Conservation (phyloP, 2,888 invertebrate species). For the Oithona nana region DNA sequence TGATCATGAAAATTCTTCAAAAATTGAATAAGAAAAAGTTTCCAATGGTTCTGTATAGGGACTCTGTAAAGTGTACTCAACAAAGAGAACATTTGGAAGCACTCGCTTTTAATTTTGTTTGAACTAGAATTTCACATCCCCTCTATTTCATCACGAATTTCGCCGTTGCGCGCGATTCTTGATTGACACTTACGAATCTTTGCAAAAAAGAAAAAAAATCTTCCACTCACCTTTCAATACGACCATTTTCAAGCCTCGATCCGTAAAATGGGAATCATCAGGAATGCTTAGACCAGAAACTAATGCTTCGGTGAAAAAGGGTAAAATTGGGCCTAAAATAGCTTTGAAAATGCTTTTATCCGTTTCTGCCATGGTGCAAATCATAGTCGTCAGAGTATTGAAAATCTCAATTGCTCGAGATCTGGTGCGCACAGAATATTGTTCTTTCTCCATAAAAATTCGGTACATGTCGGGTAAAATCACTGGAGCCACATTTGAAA, state of each 20-base stretch:
- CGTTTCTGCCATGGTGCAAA: conserved; percentile 34
- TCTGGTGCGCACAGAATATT: conserved; percentile 38
- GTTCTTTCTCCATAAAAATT: conserved; percentile 25
- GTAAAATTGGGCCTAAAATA: conserved; percentile 43
- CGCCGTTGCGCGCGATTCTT: too few species aligned
- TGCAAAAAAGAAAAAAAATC: too few species aligned
- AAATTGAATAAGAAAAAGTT: too few species aligned
- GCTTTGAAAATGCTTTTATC: conserved; percentile 38
- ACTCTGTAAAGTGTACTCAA: too few species aligned
- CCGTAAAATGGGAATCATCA: conserved; percentile 29
- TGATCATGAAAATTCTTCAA: too few species aligned
- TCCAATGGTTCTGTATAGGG: too few species aligned
- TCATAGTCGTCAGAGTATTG: conserved; percentile 39
- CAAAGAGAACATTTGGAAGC: too few species aligned
- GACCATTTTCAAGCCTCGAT: conserved; percentile 43
- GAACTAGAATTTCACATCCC: too few species aligned
- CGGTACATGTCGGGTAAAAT: conserved; percentile 46
- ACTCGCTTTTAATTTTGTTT: too few species aligned
- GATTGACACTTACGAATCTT: too few species aligned
- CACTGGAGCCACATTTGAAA: conserved; percentile 44
- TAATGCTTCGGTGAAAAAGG: conserved; percentile 44
- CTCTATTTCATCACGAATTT: too few species aligned
- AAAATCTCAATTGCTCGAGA: conserved; percentile 46
- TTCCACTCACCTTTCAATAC: conserved; percentile 40
- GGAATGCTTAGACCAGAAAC: conserved; percentile 37